Base-by-base conservation (phyloP, 2,888 invertebrate species). In the Stenchaetothrips biformis region DNA sequence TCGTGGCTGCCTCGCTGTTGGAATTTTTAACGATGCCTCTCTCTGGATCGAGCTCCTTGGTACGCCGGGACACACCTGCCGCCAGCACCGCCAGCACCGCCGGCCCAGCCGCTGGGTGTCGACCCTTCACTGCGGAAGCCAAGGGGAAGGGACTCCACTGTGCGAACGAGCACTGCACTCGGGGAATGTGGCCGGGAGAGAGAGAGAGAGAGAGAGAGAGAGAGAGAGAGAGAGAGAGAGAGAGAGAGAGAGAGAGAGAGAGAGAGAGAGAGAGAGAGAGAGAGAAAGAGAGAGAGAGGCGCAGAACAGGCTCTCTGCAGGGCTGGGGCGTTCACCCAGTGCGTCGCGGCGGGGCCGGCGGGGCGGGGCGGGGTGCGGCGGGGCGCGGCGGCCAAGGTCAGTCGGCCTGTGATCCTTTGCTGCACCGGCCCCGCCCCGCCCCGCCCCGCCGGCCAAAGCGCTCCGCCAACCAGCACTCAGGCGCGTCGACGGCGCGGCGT, bases 251-350 rank as follows among this genome's bases (percentile, higher is more conserved):
- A 53, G 53, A 53, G 53, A 53, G 53, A 53, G 53, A 53, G 53
- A 53, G 53, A 53, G 53, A 53, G 53, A 53, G 53, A 53, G 53
- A 53, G 53, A 53, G 53, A 53, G 53, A 53, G 53, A 53, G 53
- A 53, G 53, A 53, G 53, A 53, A 7, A 53, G 9, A 53, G 53
- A 53, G 53, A 53, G 53, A 53, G 53, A 53, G 53, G 16, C 13
- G 16, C 13, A 53, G 53, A 53, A 16, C 9, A 13, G 16, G 67
- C 25, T 11, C 67, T 11, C 11, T 74, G 67, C 67, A 74, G 67
- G 67, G 21, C 67, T 25, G 25, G 67, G 67, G 67, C 67, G 67
- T 74, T 74, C 67, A 74, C 67, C 67, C 25, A 74, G 67, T 74
- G 67, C 67, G 67, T 74, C 67, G 67, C 37, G 37, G 37, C 53